Evolutionary conservation across 1,140 invertebrate species (phyloP).

Genomic region (Drosophila watanabei): DNA sequence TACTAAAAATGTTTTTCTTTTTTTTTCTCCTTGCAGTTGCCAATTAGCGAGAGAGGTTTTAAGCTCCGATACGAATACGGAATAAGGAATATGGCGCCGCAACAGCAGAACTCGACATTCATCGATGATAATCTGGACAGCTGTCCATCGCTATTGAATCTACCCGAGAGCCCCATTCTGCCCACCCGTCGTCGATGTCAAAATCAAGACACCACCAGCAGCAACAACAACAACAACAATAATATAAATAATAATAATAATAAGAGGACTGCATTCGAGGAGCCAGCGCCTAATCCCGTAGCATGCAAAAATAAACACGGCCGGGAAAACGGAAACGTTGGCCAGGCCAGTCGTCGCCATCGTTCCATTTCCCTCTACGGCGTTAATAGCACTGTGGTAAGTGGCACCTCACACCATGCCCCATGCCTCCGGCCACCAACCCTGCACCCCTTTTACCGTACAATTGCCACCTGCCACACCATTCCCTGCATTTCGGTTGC

Average conservation of each 20-base stretch:
- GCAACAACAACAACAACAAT: background rate
- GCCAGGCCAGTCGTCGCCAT: slow-evolving; percentile 66
- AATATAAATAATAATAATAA: slow-evolving; percentile 51
- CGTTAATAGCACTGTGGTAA: slow-evolving; percentile 81
- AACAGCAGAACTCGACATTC: slow-evolving; percentile 82
- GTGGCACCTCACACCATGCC: slow-evolving; percentile 35
- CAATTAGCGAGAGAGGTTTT: slow-evolving; percentile 61
- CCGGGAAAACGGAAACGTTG: slow-evolving; percentile 66
- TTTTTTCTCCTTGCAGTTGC: slow-evolving; percentile 61
- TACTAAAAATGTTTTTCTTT: slow-evolving; percentile 23
- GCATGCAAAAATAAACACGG: slow-evolving; percentile 61
- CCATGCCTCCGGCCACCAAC: background rate
- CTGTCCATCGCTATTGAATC: slow-evolving; percentile 76
- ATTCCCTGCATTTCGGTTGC: slow-evolving; percentile 12
- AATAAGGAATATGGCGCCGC: slow-evolving; percentile 46
- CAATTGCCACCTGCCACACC: background rate
- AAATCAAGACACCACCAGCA: slow-evolving; percentile 58
- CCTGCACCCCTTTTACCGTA: background rate
- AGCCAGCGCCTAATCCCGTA: slow-evolving; percentile 19
- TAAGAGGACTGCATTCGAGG: slow-evolving; percentile 48
- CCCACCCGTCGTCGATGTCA: slow-evolving; percentile 58
- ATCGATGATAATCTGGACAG: slow-evolving; percentile 80
- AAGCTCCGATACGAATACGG: background rate
- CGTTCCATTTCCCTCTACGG: slow-evolving; percentile 78
- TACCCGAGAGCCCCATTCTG: slow-evolving; percentile 80